Evolutionary conservation across 2,888 invertebrate genomes (phyloP).

Genomic region (Zygogramma bicolorata): DNA sequence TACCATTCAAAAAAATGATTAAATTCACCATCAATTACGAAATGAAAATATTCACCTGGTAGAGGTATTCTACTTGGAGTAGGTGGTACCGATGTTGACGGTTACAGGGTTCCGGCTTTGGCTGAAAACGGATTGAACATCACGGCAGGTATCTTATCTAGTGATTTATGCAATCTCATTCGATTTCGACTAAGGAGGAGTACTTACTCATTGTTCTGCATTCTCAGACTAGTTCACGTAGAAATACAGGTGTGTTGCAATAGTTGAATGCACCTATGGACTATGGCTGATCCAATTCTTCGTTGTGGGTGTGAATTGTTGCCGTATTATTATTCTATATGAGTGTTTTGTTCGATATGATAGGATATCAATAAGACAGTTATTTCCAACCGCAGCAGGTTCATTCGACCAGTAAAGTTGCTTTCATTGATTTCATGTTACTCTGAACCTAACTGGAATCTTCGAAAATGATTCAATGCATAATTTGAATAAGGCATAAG

Average conservation of each 20-base stretch:
- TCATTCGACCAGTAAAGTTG: no score
- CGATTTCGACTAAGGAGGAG: neutral
- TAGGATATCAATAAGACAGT: neutral
- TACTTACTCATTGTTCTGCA: slow-evolving; percentile 15
- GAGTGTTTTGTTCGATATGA: neutral
- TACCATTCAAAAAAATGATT: no score
- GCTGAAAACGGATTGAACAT: neutral
- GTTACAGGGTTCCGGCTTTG: slow-evolving; percentile 17
- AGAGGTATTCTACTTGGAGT: neutral
- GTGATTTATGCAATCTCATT: neutral
- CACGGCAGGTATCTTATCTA: slow-evolving; percentile 1
- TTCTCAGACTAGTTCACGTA: slow-evolving; percentile 4
- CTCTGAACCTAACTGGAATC: no score
- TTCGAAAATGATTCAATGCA: no score
- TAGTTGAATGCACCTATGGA: slow-evolving; percentile 6
- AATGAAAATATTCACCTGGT: slow-evolving; percentile 8
- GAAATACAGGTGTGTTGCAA: slow-evolving; percentile 21
- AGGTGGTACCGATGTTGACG: slow-evolving; percentile 17
- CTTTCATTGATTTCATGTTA: no score
- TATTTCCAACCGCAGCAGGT: no score
- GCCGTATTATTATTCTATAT: neutral
- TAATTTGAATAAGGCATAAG: no score
- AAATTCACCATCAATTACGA: neutral
- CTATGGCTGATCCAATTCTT: neutral
- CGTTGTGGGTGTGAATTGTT: neutral